These are phyloP conservation scores for Actenoides lindsayi DNA, from an alignment of 2,113 vertebrate species.

Conservation along the genomic window DNA sequence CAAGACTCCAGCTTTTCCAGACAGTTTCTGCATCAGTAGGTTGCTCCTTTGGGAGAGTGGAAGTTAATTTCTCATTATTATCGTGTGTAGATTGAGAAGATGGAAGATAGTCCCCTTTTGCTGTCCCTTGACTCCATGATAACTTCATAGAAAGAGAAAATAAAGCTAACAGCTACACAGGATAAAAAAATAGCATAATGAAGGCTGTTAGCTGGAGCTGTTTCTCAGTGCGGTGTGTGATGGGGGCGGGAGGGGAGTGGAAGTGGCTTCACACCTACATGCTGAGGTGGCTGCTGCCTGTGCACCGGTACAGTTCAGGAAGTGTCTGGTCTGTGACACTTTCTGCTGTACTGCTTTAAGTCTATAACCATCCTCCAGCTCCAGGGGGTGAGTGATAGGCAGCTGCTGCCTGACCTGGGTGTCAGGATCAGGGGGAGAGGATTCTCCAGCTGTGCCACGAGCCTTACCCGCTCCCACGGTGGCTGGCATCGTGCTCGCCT, in stretches of 20 bases:
- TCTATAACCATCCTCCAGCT: fast-evolving
- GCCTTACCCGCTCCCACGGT: neutral
- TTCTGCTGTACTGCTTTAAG: neutral
- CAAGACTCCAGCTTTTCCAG: neutral
- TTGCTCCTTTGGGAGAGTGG: neutral
- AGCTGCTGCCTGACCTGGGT: neutral
- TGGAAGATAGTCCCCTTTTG: neutral
- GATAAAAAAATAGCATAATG: neutral
- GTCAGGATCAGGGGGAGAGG: neutral
- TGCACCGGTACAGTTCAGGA: fast-evolving
- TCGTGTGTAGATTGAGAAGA: neutral
- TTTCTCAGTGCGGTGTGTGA: neutral
- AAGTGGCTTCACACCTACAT: fast-evolving
- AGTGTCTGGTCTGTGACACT: fast-evolving
- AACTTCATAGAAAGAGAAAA: neutral
- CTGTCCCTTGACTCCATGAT: neutral
- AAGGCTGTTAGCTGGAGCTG: neutral
- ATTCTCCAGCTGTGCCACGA: neutral
- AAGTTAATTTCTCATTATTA: conserved; percentile 40
- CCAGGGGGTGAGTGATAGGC: neutral
- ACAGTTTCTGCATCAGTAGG: neutral
- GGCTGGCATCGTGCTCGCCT: neutral
- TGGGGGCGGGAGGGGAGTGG: neutral
- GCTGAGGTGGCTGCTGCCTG: neutral
- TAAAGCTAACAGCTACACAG: neutral